phyloP scores from a whole-genome alignment of 2,113 vertebrate species.

The Peromyscus californicus region DNA sequence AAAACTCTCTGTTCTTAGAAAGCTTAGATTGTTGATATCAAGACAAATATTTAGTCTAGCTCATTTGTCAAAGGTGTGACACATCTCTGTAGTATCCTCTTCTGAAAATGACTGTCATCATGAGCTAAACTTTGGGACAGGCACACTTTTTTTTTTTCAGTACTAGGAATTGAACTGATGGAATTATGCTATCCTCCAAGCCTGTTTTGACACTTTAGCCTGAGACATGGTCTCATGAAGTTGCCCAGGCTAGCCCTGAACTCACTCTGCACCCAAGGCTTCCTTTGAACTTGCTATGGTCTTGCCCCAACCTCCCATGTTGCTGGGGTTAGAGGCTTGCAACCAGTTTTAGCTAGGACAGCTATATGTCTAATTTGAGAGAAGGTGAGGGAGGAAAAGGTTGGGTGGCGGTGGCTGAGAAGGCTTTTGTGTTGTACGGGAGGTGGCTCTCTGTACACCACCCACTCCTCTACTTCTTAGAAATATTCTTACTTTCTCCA shows the following conservation, averaged over 20 bases:
- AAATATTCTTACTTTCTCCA: conserved; percentile 91
- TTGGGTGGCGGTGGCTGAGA: neutral
- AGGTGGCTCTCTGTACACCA: neutral
- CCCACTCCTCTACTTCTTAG: neutral
- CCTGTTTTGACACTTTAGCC: neutral
- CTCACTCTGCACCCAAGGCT: neutral
- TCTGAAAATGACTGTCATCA: neutral
- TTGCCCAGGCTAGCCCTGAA: neutral
- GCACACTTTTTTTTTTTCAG: neutral
- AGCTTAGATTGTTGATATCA: neutral
- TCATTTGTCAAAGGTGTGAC: neutral
- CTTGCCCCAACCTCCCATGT: neutral
- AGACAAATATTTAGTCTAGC: neutral
- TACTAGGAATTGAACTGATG: neutral
- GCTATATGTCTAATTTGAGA: neutral
- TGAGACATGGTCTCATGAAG: neutral
- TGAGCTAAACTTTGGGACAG: neutral
- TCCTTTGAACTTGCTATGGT: neutral
- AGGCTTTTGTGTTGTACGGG: neutral
- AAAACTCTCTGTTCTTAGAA: neutral
- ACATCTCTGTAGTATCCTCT: no score
- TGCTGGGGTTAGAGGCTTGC: neutral
- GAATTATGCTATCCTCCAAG: neutral
- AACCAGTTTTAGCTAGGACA: neutral
- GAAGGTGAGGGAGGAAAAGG: neutral